phyloP scores from a whole-genome alignment of 2,113 vertebrate species.

The Xenopus tropicalis region UCB_Xtro_10.0 CM004444.2:125782501-125783000 shows the following conservation, averaged over 20 bases:
- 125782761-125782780: neutral
- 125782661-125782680: constrained; percentile 74
- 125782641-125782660: constrained; percentile 78
- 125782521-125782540: constrained; percentile 65
- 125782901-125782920: too few species aligned
- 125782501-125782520: constrained; percentile 70
- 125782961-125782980: too few species aligned
- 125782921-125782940: too few species aligned
- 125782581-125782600: constrained; percentile 88
- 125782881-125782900: too few species aligned
- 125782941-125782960: too few species aligned
- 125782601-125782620: constrained; percentile 84
- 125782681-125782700: constrained; percentile 67
- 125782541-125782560: constrained; percentile 65
- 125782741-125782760: neutral
- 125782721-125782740: constrained; percentile 36
- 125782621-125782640: constrained; percentile 78
- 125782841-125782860: too few species aligned
- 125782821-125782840: too few species aligned
- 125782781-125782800: too few species aligned
- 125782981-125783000: too few species aligned
- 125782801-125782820: too few species aligned
- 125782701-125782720: constrained; percentile 60
- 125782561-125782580: constrained; percentile 81
- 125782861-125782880: too few species aligned